phyloP scores from a whole-genome alignment of 2,888 invertebrate species.

The Acanthosepion esculentum region DNA sequence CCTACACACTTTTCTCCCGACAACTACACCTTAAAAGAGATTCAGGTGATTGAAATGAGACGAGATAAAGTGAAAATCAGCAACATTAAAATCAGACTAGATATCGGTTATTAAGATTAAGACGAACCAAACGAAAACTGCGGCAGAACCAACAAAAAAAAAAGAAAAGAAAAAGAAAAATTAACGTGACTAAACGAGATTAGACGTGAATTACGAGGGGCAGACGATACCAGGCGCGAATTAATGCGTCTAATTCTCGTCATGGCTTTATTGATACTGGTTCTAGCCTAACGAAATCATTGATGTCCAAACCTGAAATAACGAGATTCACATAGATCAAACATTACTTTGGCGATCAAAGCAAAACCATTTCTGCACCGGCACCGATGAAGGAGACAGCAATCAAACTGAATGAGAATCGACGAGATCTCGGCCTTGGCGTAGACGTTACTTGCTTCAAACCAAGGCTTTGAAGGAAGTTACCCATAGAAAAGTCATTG shows the following conservation, averaged over 20 bases:
- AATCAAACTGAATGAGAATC: neutral
- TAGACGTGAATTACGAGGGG: neutral
- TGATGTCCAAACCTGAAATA: neutral
- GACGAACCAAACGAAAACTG: neutral
- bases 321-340: constrained; percentile 12
- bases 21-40: too few relatives aligned
- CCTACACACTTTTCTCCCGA: too few relatives aligned
- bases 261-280: neutral
- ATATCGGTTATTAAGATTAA: neutral
- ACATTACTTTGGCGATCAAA: neutral
- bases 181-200: neutral
- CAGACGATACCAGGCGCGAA: neutral
- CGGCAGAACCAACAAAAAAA: neutral
- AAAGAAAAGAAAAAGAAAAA: neutral
- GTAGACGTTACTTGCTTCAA: neutral
- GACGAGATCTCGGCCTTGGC: neutral
- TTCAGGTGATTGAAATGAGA: neutral
- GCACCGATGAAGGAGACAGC: neutral
- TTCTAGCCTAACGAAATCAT: neutral
- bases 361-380: neutral
- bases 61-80: neutral
- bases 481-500: neutral
- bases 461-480: neutral
- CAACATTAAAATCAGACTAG: neutral
- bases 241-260: neutral